Evolutionary conservation across 2,113 vertebrate species (phyloP), one percentile per base, ranked within the genome.

Genomic region (Uria aalge): DNA sequence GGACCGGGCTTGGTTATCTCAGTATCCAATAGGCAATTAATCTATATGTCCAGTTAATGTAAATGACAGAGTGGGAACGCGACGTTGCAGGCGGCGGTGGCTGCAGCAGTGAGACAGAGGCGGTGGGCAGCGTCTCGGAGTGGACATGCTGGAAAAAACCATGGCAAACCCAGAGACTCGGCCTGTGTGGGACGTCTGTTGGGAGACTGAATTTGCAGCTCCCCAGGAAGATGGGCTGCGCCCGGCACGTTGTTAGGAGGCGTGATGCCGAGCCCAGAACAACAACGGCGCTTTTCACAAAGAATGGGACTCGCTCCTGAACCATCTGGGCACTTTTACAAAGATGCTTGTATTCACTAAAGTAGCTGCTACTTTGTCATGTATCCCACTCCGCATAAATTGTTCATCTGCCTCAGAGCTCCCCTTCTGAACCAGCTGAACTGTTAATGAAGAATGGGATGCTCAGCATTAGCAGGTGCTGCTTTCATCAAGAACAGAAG

Each of bases 241-340:
- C 82, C 88, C 81, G 0, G 89, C 76, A 13, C 34, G 68, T 68
- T 72, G 81, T 6, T 38, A 6, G 78, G 81, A 67, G 90, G 24
- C 69, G 56, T 67, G 95, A 71, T 48, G 81, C 45, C 5, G 62
- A 75, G 89, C 77, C 60, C 17, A 1, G 22, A 63, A 13, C 94
- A 94, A 91, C 93, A 96, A 91, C 3, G 29, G 71, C 10, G 74
- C 87, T 40, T 95, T 92, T 94, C 94, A 94, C 36, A 56, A 41
- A 38, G 80, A 12, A 24, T 4, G 57, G 57, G 73, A 30, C 93
- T 63, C 3, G 66, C 90, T 84, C 85, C 94, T 22, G 18, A 22
- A 38, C 90, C 94, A 93, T 63, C 96, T 96, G 95, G 95, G 96
- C 92, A 40, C 94, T 89, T 12, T 45, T 18, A 96, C 90, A 93